These are phyloP conservation scores for Leptopilina drosophilae DNA, from an alignment of 2,888 invertebrate species.

Conservation along the genomic window DNA sequence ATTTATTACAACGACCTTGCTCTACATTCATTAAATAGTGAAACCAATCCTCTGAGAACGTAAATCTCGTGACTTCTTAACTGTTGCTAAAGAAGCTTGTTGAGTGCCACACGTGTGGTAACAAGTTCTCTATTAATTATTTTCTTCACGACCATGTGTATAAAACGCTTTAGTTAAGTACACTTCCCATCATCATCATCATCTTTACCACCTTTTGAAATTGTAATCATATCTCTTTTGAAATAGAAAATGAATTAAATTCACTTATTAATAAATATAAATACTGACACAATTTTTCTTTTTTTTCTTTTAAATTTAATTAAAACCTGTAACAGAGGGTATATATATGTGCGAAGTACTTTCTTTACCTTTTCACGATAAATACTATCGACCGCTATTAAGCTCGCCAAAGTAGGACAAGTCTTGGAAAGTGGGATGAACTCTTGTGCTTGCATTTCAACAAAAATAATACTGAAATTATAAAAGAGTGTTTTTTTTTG, in stretches of 20 bases:
- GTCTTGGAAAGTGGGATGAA: constrained; percentile 22
- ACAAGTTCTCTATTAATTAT: constrained; percentile 6
- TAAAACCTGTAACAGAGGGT: background rate
- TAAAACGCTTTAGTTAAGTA: background rate
- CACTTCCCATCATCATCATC: background rate
- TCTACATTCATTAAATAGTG: constrained; percentile 7
- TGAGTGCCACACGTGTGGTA: background rate
- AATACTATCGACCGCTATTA: constrained; percentile 24
- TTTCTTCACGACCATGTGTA: background rate
- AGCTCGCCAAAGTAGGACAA: constrained; percentile 24
- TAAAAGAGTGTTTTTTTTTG: background rate
- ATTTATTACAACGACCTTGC: constrained; percentile 25
- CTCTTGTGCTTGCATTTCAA: constrained; percentile 14
- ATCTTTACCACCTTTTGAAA: too few species aligned
- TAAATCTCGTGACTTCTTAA: constrained; percentile 11
- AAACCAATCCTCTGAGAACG: background rate
- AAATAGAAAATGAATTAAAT: too few species aligned
- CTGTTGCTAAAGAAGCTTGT: constrained; percentile 13
- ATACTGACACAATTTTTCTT: background rate
- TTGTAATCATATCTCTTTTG: background rate
- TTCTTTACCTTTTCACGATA: constrained; percentile 24
- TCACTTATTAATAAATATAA: too few species aligned
- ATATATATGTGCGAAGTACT: background rate
- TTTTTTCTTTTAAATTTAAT: background rate
- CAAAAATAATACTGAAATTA: constrained; percentile 18